Base-by-base conservation (phyloP, 2,888 invertebrate species). In the Lasioglossum leucozonium region DNA sequence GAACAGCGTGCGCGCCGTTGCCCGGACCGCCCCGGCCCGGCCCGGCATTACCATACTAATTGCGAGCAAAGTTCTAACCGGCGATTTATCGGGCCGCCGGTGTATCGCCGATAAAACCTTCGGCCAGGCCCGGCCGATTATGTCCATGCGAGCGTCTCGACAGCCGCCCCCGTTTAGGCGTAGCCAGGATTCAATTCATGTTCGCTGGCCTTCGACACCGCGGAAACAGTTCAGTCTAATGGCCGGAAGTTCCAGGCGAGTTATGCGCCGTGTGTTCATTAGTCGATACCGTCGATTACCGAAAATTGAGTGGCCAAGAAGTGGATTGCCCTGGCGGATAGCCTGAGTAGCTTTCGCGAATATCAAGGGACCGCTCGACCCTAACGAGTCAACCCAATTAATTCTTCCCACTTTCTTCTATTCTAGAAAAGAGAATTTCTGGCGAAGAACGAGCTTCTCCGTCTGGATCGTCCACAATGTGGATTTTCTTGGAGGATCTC, bases 31-130 rank as follows among this genome's bases (percentile, higher is more conserved):
- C n/a, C n/a, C n/a, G n/a, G 44, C 30, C 72, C 62, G 71, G 65
- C 51, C 37, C 82, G 18, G 85, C 86, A 93, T 93, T 93, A 93
- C 87, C 93, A 93, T 93, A 91, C 93, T 93, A 93, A 93, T 93
- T 93, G 92, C 91, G 91, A 91, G 91, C 91, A 92, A 91, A 92
- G 91, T 92, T 92, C 87, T 84, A 88, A 85, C 84, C 84, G 83
- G 80, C 91, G 89, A 92, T 92, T 92, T 92, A 92, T 92, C 89
- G 85, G 79, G 77, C 81, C 76, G 89, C 84, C 74, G 86, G 84
- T 88, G 82, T 88, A 91, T 91, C 87, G 88, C 58, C 89, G 91
- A 91, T 90, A 90, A 92, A 92, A 91, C 87, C 82, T 85, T 65
- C 74, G 78, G 22, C 72, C 88, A 79, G 87, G 79, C 73, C 83